phyloP scores from a whole-genome alignment of 2,888 invertebrate species.

The Eristalis tenax region DNA sequence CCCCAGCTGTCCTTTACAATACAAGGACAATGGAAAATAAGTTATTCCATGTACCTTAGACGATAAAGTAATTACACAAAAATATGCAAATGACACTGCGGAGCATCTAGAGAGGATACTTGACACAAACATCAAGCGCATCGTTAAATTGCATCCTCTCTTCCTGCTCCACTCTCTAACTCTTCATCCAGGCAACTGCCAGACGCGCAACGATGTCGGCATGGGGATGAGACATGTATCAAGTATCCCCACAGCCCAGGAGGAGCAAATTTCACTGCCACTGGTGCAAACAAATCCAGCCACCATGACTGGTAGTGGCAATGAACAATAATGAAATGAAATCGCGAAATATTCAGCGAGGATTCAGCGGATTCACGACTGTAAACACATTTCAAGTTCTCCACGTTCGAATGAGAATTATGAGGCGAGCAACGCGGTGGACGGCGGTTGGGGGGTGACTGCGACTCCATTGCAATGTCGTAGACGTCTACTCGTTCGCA shows the following conservation, averaged over 20 bases:
- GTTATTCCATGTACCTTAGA: conserved; percentile 21
- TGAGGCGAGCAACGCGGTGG: background rate
- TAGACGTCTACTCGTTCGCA: background rate
- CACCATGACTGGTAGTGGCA: conserved; percentile 59
- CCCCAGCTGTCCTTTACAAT: background rate
- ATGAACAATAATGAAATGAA: conserved; percentile 70
- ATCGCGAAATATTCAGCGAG: conserved; percentile 58
- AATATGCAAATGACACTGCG: conserved; percentile 58
- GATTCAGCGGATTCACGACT: conserved; percentile 36
- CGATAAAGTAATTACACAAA: conserved; percentile 63
- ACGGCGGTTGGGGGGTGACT: too few relatives aligned
- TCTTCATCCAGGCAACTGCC: background rate
- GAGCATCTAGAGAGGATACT: conserved; percentile 18
- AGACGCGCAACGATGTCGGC: conserved; percentile 16
- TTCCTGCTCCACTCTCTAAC: background rate
- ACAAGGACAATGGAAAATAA: background rate
- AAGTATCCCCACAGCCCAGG: background rate
- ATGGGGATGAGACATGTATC: background rate
- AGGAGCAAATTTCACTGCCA: conserved; percentile 19
- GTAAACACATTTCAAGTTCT: conserved; percentile 4
- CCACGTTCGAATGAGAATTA: background rate
- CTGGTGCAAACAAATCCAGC: conserved; percentile 41
- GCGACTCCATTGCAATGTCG: background rate
- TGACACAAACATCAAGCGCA: conserved; percentile 56
- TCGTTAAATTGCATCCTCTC: conserved; percentile 27